These are phyloP conservation scores for Tringa solitaria DNA, from an alignment of 2,113 vertebrate species.

Conservation along the genomic window DNA sequence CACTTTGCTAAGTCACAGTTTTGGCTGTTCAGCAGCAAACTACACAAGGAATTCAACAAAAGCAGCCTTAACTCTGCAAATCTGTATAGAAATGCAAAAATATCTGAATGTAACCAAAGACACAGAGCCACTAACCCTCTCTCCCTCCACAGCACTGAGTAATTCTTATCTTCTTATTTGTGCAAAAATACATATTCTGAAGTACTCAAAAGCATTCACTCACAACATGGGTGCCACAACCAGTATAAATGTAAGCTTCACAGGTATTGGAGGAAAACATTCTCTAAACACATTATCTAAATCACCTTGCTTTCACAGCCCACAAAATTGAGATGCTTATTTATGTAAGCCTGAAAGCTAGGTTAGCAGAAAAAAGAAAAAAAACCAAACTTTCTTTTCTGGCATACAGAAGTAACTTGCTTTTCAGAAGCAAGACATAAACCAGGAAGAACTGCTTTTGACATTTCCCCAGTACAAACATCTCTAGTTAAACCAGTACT, in stretches of 20 bases:
- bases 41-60: background rate
- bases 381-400: background rate
- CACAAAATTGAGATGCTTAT: background rate
- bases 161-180: background rate
- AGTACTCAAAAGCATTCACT: background rate
- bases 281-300: background rate
- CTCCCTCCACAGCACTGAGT: background rate
- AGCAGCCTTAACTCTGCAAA: background rate
- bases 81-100: rapidly evolving
- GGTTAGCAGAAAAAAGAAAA: background rate
- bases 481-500: background rate
- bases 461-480: background rate
- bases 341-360: background rate
- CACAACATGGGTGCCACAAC: background rate
- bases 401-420: background rate
- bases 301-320: background rate
- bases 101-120: background rate
- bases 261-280: background rate
- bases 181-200: background rate
- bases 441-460: background rate
- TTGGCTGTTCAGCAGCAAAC: background rate
- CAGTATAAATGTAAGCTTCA: background rate
- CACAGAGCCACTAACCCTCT: no score
- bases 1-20: background rate
- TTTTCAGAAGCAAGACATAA: background rate